Percentiles rank a stretch among this genome's conserved stretches.
Evolutionary conservation across 2,888 invertebrate species (phyloP).

Genomic region (Protonemura montana): DNA sequence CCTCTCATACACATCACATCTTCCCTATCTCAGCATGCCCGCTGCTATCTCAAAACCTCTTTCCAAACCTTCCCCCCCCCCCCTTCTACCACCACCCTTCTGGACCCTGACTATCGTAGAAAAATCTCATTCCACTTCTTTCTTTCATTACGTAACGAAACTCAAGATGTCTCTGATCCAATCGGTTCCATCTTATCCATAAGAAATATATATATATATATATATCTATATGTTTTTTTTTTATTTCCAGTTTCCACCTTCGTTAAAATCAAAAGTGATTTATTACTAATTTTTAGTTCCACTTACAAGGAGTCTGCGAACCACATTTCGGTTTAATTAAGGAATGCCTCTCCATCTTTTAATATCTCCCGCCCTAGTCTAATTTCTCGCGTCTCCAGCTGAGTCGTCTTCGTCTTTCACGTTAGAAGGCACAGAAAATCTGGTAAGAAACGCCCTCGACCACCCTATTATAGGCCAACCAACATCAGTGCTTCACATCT

Average conservation of each 20-base stretch:
- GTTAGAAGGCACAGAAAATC: background rate
- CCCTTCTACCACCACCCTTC: background rate
- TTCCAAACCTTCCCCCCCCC: background rate
- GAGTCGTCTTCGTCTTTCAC: background rate
- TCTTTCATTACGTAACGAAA: background rate
- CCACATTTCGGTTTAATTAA: constrained; percentile 12
- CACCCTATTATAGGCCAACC: constrained; percentile 22
- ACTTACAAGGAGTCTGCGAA: background rate
- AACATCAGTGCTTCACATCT: constrained; percentile 20
- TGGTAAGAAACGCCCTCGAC: constrained; percentile 13
- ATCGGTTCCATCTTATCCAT: background rate
- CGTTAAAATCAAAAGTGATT: constrained; percentile 5
- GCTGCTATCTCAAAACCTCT: background rate
- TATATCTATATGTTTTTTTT: no score
- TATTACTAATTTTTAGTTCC: background rate
- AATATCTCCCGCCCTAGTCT: background rate
- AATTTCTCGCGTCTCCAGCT: background rate
- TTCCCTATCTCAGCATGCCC: background rate
- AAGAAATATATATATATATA: background rate
- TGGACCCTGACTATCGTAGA: background rate
- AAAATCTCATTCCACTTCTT: background rate
- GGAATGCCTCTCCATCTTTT: background rate
- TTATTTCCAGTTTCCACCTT: background rate
- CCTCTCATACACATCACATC: background rate
- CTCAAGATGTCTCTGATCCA: background rate